Conservation (phyloP, 2,113 vertebrate species). For the Neodontobutis hainanensis region DNA sequence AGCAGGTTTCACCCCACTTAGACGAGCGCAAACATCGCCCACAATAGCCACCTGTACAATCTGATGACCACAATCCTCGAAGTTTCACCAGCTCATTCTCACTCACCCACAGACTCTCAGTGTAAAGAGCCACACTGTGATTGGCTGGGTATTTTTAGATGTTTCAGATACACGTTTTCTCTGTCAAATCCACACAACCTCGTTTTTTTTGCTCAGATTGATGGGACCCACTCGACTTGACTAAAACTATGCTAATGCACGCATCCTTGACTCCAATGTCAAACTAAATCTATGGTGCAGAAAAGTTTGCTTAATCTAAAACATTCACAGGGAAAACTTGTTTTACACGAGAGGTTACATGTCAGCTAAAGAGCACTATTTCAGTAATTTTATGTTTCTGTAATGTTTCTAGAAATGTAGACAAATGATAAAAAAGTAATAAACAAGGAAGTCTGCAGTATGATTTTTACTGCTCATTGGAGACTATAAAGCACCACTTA, state of each 20-base stretch:
- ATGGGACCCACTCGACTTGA: constrained; percentile 12
- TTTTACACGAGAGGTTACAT: not conserved
- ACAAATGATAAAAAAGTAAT: too few relatives aligned
- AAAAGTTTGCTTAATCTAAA: constrained; percentile 13
- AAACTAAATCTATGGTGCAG: not conserved
- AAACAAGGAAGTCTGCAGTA: too few relatives aligned
- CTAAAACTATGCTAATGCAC: constrained; percentile 15
- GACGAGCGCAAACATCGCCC: constrained; percentile 16
- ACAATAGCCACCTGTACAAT: constrained; percentile 11
- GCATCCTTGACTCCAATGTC: constrained; percentile 11
- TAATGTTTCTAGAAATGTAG: not conserved
- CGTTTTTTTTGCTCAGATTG: constrained; percentile 7
- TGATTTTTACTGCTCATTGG: too few relatives aligned
- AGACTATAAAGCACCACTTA: too few relatives aligned
- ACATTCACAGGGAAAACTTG: constrained; percentile 21
- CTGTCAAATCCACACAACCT: constrained; percentile 7
- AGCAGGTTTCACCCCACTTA: constrained; percentile 23
- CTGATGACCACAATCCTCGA: constrained; percentile 24
- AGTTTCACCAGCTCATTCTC: constrained; percentile 26
- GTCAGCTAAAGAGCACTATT: not conserved
- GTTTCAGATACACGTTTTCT: constrained; percentile 10
- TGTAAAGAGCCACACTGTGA: not conserved
- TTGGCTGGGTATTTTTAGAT: constrained; percentile 31
- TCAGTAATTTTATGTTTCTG: not conserved
- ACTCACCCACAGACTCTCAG: not conserved